phyloP scores from a whole-genome alignment of 2,113 vertebrate species.

The Vidua chalybeata region DNA sequence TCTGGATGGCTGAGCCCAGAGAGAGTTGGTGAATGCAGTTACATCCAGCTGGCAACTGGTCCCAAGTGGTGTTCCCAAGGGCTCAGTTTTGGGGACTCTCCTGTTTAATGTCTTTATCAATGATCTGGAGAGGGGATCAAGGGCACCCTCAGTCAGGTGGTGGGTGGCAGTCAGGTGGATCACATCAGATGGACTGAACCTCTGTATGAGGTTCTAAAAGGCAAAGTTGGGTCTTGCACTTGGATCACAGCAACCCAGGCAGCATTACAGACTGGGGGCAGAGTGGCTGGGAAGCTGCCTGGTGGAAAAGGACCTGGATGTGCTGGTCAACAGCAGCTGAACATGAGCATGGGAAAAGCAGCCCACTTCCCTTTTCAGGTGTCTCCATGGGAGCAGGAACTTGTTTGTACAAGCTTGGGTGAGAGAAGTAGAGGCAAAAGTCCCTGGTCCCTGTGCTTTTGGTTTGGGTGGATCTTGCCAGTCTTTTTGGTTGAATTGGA shows the following conservation, averaged over 20 bases:
- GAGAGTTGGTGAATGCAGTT: background rate
- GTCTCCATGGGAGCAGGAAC: background rate
- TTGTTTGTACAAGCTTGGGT: background rate
- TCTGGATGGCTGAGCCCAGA: background rate
- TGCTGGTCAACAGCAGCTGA: background rate
- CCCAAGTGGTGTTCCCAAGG: background rate
- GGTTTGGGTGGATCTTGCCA: background rate
- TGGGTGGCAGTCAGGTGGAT: background rate
- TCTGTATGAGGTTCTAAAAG: background rate
- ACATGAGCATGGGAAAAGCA: background rate
- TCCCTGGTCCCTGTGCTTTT: background rate
- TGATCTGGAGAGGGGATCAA: background rate
- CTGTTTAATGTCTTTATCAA: background rate
- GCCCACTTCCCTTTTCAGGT: background rate
- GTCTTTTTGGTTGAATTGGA: background rate
- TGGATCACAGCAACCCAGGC: background rate
- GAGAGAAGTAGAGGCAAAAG: background rate
- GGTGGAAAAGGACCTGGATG: background rate
- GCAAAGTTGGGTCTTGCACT: background rate
- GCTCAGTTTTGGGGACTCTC: background rate
- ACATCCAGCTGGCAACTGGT: fast-evolving
- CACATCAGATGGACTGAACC: background rate
- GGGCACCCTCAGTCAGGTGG: background rate
- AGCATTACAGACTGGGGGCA: background rate
- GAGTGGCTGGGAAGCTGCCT: background rate